Evolutionary conservation across 2,888 invertebrate species (phyloP).

Genomic region (Mythimna albipuncta): DNA sequence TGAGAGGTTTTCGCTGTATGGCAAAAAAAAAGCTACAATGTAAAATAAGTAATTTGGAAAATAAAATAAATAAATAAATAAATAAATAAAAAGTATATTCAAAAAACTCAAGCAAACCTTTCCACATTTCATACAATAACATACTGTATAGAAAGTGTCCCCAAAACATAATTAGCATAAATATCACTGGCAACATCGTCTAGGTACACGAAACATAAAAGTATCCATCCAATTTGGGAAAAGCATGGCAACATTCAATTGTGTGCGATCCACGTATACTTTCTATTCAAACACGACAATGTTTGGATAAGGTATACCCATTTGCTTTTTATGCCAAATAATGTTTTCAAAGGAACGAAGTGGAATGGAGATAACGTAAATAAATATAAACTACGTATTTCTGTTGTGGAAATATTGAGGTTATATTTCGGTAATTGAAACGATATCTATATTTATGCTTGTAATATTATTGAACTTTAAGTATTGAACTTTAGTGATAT

Average conservation of each 20-base stretch:
- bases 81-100: slow-evolving; percentile 18
- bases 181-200: slow-evolving; percentile 48
- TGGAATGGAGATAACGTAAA: slow-evolving; percentile 55
- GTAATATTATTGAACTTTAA: no score
- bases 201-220: slow-evolving; percentile 51
- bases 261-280: slow-evolving; percentile 44
- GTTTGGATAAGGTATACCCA: slow-evolving; percentile 77
- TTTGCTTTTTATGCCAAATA: slow-evolving; percentile 80
- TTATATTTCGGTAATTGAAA: slow-evolving; percentile 17
- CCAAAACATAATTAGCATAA: slow-evolving; percentile 62
- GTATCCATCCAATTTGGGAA: slow-evolving; percentile 64
- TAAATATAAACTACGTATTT: slow-evolving; percentile 40
- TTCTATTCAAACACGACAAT: slow-evolving; percentile 68
- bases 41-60: no score
- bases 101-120: slow-evolving; percentile 2
- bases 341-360: slow-evolving; percentile 75
- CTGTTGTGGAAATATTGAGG: slow-evolving; percentile 12
- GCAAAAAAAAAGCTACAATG: no score
- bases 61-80: no score
- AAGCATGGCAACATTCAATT: slow-evolving; percentile 61
- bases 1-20: no score
- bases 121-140: slow-evolving; percentile 26
- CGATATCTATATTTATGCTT: no score
- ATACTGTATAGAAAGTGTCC: slow-evolving; percentile 13
- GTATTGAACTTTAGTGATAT: no score